A percentile compares a stretch with the other conserved stretches of the same genome.
Conservation (phyloP, 2,888 invertebrate species). For the Polydrusus pterygomalis region DNA sequence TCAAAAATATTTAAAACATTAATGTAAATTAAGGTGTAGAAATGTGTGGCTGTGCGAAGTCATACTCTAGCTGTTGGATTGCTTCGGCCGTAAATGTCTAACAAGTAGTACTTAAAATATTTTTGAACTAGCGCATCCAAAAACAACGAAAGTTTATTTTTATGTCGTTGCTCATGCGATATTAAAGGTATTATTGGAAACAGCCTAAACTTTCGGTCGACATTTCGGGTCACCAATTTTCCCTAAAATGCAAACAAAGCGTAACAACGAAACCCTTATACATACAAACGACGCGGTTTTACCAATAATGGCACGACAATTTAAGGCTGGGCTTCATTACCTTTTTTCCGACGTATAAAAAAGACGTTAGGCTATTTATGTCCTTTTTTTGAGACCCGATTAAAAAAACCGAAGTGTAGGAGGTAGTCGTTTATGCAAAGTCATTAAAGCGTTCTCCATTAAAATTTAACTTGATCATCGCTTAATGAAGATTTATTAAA, state of each 20-base stretch:
- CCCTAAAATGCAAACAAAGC: slow-evolving; percentile 13
- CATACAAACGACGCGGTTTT: slow-evolving; percentile 36
- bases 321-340: slow-evolving; percentile 12
- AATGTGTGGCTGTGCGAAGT: too few species aligned
- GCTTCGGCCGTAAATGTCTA: too few species aligned
- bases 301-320: slow-evolving; percentile 29
- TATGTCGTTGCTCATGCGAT: too few species aligned
- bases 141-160: too few species aligned
- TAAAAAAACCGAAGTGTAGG: slow-evolving; percentile 10
- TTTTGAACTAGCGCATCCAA: too few species aligned
- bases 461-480: slow-evolving; percentile 18
- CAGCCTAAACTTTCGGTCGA: neutral
- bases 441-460: slow-evolving; percentile 21
- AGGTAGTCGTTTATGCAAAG: slow-evolving; percentile 20
- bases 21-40: too few species aligned
- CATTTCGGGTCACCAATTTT: slow-evolving; percentile 5
- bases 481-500: slow-evolving; percentile 31
- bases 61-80: too few species aligned
- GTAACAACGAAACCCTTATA: slow-evolving; percentile 12
- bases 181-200: slow-evolving; percentile 5
- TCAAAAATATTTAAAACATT: too few species aligned
- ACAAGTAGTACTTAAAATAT: too few species aligned
- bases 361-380: slow-evolving; percentile 29
- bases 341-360: slow-evolving; percentile 24
- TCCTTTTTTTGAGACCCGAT: slow-evolving; percentile 21